phyloP scores from a whole-genome alignment of 2,797 vertebrate species.

The Nothura maculosa region DNA sequence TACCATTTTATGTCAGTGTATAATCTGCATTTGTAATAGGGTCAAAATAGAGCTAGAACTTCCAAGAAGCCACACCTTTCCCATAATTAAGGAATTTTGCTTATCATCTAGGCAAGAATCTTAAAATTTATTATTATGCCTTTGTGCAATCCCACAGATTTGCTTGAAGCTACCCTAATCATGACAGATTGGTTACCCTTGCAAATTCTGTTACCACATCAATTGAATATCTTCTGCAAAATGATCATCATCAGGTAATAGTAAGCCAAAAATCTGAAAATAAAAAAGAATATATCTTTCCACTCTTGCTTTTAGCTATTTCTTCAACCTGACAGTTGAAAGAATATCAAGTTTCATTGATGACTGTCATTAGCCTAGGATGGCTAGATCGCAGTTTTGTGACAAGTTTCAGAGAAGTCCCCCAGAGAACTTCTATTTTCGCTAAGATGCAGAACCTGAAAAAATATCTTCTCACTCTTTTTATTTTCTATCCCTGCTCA shows the following conservation, averaged over 20 bases:
- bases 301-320: slow-evolving; percentile 54
- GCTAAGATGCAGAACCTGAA: slow-evolving; percentile 61
- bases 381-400: slow-evolving; percentile 63
- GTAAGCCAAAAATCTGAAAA: slow-evolving; percentile 54
- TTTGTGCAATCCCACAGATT: not conserved
- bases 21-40: not conserved
- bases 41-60: not conserved
- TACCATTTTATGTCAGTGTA: not conserved
- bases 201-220: slow-evolving; percentile 16
- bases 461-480: slow-evolving; percentile 72
- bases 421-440: slow-evolving; percentile 71
- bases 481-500: slow-evolving; percentile 50
- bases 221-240: slow-evolving; percentile 33
- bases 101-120: not conserved
- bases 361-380: slow-evolving; percentile 72
- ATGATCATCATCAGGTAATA: slow-evolving; percentile 12
- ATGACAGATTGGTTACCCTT: not conserved
- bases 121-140: slow-evolving; percentile 3
- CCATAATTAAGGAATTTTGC: not conserved
- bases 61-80: not conserved
- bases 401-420: slow-evolving; percentile 69
- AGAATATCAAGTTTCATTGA: slow-evolving; percentile 64
- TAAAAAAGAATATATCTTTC: slow-evolving; percentile 25
- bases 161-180: not conserved
- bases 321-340: slow-evolving; percentile 69